Base-by-base conservation (phyloP, 1,140 invertebrate species). In the Gyrodactylus bullatarudis region DNA sequence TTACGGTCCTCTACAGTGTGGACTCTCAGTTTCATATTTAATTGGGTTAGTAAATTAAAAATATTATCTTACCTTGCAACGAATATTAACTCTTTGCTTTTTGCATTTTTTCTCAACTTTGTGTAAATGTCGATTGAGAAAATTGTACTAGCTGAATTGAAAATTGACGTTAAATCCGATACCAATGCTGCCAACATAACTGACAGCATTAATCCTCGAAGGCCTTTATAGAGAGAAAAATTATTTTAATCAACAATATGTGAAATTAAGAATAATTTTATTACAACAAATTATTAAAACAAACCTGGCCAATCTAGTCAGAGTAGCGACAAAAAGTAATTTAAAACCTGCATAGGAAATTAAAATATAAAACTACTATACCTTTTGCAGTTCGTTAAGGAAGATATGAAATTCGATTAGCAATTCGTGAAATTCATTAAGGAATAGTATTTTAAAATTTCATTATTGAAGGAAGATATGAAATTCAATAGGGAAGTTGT, bases 111-210 rank as follows among this genome's bases (percentile, higher is more conserved):
- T 20, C 82, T 73, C 26, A 84, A 77, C 69, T 76, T 74, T 24
- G 75, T 78, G 78, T 81, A 84, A 34, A 84, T 80, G 75, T 84
- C 84, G 20, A 84, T 81, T n/a, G 84, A 84, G 76, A 84, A 84
- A 26, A 84, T 76, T 16, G 84, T 84, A 68, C 79, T 80, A 20
- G 81, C 80, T 71, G 80, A 82, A 77, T 84, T 84, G 75, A 84
- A 84, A 68, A 84, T 82, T 26, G 83, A 84, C 16, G 82, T 82
- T 20, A 84, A 76, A 74, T 81, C 81, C 75, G 80, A 80, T 82
- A 84, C 83, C 19, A 84, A 75, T 1, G 83, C 83, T 0, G 83
- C 81, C 34, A 84, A 75, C 83, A 84, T 84, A 1, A 83, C 83
- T 1, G 82, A 80, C 74, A 84, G 76, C 81, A 84, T 82, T 2